These are phyloP conservation scores for Saccostrea glomerata DNA, from an alignment of 1,140 invertebrate species.

Conservation along the genomic window DNA sequence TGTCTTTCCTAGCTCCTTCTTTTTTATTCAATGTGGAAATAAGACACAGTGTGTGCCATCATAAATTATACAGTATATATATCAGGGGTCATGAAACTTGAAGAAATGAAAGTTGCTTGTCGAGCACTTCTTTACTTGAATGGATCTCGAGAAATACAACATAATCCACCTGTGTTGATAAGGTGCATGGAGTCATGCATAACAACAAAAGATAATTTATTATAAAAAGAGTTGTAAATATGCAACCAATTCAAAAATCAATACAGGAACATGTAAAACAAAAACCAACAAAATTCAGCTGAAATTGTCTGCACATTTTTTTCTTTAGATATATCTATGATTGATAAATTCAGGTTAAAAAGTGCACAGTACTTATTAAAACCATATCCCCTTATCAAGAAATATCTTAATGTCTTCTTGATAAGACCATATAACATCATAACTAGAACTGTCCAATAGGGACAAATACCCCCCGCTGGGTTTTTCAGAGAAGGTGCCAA, in stretches of 20 bases:
- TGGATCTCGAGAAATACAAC: conserved; percentile 3
- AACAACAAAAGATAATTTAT: not conserved
- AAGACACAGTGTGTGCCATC: not conserved
- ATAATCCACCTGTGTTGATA: not conserved
- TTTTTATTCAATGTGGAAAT: not conserved
- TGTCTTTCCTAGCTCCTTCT: not conserved
- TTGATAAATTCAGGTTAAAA: too few relatives aligned
- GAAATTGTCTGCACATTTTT: not conserved
- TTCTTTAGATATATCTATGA: not conserved
- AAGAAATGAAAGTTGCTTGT: not conserved
- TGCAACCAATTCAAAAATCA: not conserved
- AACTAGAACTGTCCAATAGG: too few relatives aligned
- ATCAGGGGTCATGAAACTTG: not conserved
- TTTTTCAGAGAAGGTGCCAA: too few relatives aligned
- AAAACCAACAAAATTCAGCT: not conserved
- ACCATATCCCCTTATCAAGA: too few relatives aligned
- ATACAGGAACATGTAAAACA: not conserved
- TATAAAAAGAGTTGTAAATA: not conserved
- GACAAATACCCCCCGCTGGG: too few relatives aligned
- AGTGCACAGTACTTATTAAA: too few relatives aligned
- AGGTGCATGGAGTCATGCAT: not conserved
- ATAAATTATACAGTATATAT: not conserved
- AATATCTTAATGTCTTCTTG: too few relatives aligned
- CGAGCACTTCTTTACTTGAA: not conserved
- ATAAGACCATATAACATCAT: too few relatives aligned